phyloP scores from a whole-genome alignment of 1,140 invertebrate genomes.

The Cotesia chilonis region DNA sequence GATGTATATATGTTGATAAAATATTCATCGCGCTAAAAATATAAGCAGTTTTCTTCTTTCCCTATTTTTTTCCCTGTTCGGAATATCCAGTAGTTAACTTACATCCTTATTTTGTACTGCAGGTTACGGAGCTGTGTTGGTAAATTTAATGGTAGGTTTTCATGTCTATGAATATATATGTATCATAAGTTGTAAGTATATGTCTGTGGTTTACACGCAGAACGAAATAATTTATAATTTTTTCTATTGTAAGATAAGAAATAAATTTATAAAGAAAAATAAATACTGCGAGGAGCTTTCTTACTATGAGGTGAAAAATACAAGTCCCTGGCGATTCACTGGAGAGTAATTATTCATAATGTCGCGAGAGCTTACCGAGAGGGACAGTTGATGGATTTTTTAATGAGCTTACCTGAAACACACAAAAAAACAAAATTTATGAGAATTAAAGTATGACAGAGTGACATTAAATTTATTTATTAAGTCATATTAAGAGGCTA shows the following conservation, averaged over 20 bases:
- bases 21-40: background rate
- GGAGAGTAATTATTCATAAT: background rate
- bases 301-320: background rate
- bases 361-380: background rate
- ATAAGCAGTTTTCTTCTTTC: background rate
- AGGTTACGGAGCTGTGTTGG: no score
- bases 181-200: no score
- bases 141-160: no score
- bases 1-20: background rate
- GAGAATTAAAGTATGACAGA: background rate
- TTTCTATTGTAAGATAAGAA: no score
- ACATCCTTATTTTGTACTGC: no score
- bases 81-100: conserved; percentile 16
- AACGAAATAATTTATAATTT: no score
- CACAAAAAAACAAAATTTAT: conserved; percentile 7
- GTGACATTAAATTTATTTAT: no score
- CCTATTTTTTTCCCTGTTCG: background rate
- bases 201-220: no score
- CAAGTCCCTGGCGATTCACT: no score
- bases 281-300: background rate
- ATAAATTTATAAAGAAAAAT: conserved; percentile 1
- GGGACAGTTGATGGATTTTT: conserved; percentile 10
- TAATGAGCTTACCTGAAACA: conserved; percentile 26
- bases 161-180: no score
- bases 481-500: background rate